Evolutionary conservation across 2,797 vertebrate species (phyloP), one percentile per base, ranked within the genome.

Genomic region (Esox lucius): DNA sequence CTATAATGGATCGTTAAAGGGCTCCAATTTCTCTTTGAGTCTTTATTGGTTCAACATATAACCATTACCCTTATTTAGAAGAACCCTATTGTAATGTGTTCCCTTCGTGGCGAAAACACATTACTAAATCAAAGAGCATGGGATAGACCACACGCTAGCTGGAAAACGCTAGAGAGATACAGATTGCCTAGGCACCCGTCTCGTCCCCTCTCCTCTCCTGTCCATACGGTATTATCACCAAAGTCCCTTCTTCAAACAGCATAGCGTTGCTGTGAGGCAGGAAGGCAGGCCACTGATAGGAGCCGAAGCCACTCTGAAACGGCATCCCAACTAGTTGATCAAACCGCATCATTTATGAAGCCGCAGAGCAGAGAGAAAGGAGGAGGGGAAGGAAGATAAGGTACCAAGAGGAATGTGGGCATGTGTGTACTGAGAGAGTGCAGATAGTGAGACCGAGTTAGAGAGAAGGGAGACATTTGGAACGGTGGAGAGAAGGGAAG

Each of bases 271-370:
- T 24, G 28, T 4, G 2, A 22, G 16, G 16, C 28, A 33, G 35
- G 3, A 19, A 59, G 28, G 9, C 31, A 31, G 13, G 22, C 53
- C 53, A 26, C 26, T 33, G 28, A 26, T 53, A 56, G 68, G 33
- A 53, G 31, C 24, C 68, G 68, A 48, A 65, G 68, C 68, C 56
- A 28, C 69, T 31, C 12, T 33, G 73, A 68, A 68, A 51, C 70
- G 35, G 15, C 46, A 28, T 35, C 61, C 31, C 65, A 72, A 62
- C 24, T 31, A 13, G 5, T 69, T 68, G 79, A 84, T 84, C 80
- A 82, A 79, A 80, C 79, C 73, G 77, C 75, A 83, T 83, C 61
- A 81, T 81, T 79, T 33, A 83, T 83, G 78, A 79, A 56, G 64
- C 56, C 22, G 49, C 72, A 74, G 5, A 33, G 51, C 2, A 39